A percentile compares a stretch with the other conserved stretches of the same genome.
Conservation (phyloP, 1,140 invertebrate genomes). For the Arion vulgaris region DNA sequence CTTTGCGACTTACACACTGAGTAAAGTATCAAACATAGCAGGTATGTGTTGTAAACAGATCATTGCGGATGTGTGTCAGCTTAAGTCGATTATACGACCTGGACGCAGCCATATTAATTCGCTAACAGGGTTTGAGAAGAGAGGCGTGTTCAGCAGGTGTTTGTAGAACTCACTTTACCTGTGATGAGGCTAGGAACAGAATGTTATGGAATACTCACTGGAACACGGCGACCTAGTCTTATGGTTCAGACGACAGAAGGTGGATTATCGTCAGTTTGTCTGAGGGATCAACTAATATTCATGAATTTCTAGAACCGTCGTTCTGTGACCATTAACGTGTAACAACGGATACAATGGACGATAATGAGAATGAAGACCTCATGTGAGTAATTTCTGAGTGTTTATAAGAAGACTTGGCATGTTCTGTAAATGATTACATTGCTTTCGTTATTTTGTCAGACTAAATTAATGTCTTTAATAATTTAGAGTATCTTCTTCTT, state of each 20-base stretch:
- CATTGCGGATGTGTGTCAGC: background rate
- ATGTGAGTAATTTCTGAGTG: background rate
- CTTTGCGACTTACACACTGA: too few species aligned
- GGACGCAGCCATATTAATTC: background rate
- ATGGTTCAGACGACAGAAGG: background rate
- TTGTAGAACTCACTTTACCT: background rate
- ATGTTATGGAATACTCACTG: background rate
- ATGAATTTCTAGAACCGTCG: background rate
- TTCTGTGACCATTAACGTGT: background rate
- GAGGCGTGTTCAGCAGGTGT: background rate
- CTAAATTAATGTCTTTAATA: too few species aligned
- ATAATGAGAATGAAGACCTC: background rate
- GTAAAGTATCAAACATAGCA: background rate
- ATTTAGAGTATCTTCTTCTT: too few species aligned
- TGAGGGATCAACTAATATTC: background rate
- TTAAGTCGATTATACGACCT: constrained; percentile 2
- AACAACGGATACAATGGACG: background rate
- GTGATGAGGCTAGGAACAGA: background rate
- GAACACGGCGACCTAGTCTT: background rate
- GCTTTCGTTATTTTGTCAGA: too few species aligned
- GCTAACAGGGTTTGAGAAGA: background rate
- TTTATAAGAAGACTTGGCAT: too few species aligned
- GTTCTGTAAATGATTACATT: too few species aligned
- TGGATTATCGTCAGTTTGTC: background rate
- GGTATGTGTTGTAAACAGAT: background rate